Conservation (phyloP, 1,140 invertebrate species). For the Stegodyphus dumicola region DNA sequence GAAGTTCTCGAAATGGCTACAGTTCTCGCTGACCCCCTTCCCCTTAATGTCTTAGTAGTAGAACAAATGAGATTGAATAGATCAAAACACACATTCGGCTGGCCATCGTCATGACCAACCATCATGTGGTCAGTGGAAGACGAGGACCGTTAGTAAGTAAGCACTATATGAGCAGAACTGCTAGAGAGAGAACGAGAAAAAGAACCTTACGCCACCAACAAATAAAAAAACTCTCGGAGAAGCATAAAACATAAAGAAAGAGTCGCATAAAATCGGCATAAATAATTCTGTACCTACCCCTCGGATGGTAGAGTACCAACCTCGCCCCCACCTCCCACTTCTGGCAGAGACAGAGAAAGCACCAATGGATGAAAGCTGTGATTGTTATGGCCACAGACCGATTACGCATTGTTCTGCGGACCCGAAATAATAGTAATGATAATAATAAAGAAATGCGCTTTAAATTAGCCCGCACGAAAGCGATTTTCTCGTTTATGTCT, state of each 20-base stretch:
- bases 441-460: constrained; percentile 35
- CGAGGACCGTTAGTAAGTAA: neutral
- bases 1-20: no score
- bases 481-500: constrained; percentile 57
- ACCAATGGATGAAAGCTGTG: constrained; percentile 36
- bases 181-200: neutral
- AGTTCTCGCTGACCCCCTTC: no score
- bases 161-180: neutral
- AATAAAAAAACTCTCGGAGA: no score
- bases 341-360: neutral
- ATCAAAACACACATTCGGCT: no score
- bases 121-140: neutral
- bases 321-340: neutral
- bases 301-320: neutral
- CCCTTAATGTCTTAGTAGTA: no score
- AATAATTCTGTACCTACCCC: constrained; percentile 38
- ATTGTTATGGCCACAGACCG: constrained; percentile 47
- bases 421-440: constrained; percentile 31
- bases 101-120: no score
- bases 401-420: constrained; percentile 52
- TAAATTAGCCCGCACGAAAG: constrained; percentile 55
- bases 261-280: constrained; percentile 54
- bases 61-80: no score
- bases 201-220: neutral
- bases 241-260: constrained; percentile 6